Base-by-base conservation (phyloP, 92 coral and sea anemone species). In the Zoanthus sansibaricus region DNA sequence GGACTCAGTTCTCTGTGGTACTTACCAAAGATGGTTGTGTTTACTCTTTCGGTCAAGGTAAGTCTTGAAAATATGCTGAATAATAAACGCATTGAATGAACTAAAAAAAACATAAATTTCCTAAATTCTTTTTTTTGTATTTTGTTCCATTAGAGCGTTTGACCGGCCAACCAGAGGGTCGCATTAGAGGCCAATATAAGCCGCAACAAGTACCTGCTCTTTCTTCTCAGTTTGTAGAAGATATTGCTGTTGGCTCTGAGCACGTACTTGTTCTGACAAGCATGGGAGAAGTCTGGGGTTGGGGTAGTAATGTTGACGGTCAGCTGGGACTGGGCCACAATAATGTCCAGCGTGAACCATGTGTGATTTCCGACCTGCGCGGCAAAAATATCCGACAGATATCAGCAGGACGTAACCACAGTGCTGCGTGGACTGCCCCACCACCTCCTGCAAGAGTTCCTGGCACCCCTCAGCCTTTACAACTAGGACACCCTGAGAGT, bases 91-190 rank as follows among this genome's bases (percentile, higher is more conserved):
- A 7, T 49, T 7, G 54, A 49, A 49, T 49, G 54, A 49, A 4
- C 3, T 45, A 4, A 0, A 69, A 30, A 9, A 1, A 9, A 5
- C n/a, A 3, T 25, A 3, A 0, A 69, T 1, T 0, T 30, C 46
- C 10, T 14, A 10, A 7, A n/a, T n/a, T 21, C 5, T 42, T 44
- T 11, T 44, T 37, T n/a, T 33, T 33, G 42, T n/a, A n/a, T n/a
- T n/a, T n/a, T n/a, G 25, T 20, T 13, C 33, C 52, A 33, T 7
- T 42, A 94, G 98, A 94, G 80, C 95, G 98, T 48, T 77, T 94
- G 79, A 94, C 93, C n/a, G 98, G 98, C 31, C 98, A 90, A 21
- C 98, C 98, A 3, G 98, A 94, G 80, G 98, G 95, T 47, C 98
- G 98, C 47, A 90, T 83, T 12, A 93, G 94, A 69, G 93, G 97